These are phyloP conservation scores for Clarias gariepinus DNA, from an alignment of 2,113 vertebrate genomes.

Conservation along the genomic window DNA sequence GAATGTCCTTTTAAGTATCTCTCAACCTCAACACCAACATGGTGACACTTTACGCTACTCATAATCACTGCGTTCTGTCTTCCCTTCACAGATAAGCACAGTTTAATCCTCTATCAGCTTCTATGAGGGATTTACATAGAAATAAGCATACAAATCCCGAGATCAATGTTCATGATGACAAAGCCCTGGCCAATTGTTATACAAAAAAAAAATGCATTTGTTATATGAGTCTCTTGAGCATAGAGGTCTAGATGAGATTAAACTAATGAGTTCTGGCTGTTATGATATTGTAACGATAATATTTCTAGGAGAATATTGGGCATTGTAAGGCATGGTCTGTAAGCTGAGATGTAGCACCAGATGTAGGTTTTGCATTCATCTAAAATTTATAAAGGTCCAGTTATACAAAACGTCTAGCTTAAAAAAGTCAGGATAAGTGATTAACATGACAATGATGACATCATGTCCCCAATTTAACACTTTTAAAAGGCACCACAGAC, in stretches of 20 bases:
- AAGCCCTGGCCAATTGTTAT: conserved; percentile 41
- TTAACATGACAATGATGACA: neutral
- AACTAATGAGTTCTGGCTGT: neutral
- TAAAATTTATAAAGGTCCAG: neutral
- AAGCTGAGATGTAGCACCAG: neutral
- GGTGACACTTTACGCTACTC: neutral
- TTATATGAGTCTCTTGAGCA: neutral
- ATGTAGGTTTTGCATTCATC: neutral
- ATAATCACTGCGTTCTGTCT: neutral
- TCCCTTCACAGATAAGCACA: neutral
- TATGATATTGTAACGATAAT: neutral
- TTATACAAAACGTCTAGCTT: neutral
- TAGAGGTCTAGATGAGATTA: neutral
- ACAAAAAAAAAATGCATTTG: conserved; percentile 9
- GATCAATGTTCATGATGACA: neutral
- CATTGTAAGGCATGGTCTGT: neutral
- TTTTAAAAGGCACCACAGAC: neutral
- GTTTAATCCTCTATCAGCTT: conserved; percentile 20
- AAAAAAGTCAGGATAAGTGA: neutral
- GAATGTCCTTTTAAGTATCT: conserved; percentile 17
- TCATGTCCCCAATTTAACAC: neutral
- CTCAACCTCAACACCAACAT: conserved; percentile 17
- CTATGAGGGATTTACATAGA: conserved; percentile 32
- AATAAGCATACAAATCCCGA: conserved; percentile 43
- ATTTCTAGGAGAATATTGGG: neutral